These are phyloP conservation scores for Lutjanus erythropterus DNA, from an alignment of 2,113 vertebrate genomes.

Conservation along the genomic window DNA sequence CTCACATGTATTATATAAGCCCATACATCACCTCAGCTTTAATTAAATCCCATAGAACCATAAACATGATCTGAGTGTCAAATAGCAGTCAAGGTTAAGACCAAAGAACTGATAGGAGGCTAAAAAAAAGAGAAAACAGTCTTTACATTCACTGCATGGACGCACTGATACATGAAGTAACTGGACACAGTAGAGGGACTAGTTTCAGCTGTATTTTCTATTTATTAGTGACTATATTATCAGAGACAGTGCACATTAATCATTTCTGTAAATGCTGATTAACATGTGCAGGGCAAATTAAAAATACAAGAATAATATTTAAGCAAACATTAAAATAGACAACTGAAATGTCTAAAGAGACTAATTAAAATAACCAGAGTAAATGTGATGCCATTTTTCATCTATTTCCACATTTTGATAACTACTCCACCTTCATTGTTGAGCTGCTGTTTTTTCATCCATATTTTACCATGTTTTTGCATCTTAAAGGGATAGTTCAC, in stretches of 20 bases:
- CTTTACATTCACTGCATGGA: background rate
- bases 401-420: background rate
- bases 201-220: no score
- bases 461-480: no score
- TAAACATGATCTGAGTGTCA: slow-evolving; percentile 5
- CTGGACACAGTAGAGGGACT: fast-evolving
- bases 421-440: background rate
- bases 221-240: background rate
- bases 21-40: background rate
- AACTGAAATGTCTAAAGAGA: background rate
- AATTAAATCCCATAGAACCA: background rate
- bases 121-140: background rate
- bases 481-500: no score
- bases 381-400: background rate
- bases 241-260: background rate
- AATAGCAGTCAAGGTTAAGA: background rate
- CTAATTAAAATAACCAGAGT: background rate
- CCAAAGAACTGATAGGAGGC: background rate
- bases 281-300: background rate
- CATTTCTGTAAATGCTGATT: background rate
- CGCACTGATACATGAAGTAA: background rate
- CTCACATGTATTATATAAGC: background rate
- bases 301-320: background rate
- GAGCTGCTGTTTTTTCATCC: background rate
- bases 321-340: background rate